These are phyloP conservation scores for Idaea straminata DNA, from an alignment of 2,888 invertebrate species.

Conservation along the genomic window DNA sequence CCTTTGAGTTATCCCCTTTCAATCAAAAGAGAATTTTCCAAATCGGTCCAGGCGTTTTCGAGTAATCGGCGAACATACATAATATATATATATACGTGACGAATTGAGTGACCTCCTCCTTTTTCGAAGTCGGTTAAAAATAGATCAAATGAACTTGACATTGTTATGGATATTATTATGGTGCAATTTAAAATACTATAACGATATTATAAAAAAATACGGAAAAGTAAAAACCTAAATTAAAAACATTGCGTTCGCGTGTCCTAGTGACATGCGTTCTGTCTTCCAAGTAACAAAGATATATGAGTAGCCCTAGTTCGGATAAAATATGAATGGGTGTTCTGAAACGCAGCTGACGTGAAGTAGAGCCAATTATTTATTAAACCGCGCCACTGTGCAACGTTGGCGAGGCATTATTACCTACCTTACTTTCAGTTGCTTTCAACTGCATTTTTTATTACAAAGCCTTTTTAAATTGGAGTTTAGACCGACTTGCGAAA, in stretches of 20 bases:
- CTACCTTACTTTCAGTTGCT: slow-evolving; percentile 4
- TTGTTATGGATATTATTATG: neutral
- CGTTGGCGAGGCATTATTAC: slow-evolving; percentile 14
- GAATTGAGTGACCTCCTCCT: too few relatives aligned
- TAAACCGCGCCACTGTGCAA: slow-evolving; percentile 18
- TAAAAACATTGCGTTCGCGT: slow-evolving; percentile 11
- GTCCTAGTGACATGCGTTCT: slow-evolving; percentile 10
- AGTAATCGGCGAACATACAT: too few relatives aligned
- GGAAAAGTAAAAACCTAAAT: slow-evolving; percentile 4
- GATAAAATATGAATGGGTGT: slow-evolving; percentile 28
- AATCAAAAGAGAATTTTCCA: too few relatives aligned
- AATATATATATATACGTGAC: too few relatives aligned
- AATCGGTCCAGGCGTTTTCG: too few relatives aligned
- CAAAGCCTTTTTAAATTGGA: neutral
- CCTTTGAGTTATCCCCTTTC: too few relatives aligned
- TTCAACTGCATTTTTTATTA: slow-evolving; percentile 5
- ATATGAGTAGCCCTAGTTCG: slow-evolving; percentile 8
- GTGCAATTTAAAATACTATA: neutral
- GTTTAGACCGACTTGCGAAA: neutral
- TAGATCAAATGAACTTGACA: too few relatives aligned
- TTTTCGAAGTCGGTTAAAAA: too few relatives aligned
- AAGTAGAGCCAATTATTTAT: slow-evolving; percentile 19
- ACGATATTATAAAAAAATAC: neutral
- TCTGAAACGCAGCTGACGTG: slow-evolving; percentile 24
- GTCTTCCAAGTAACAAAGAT: slow-evolving; percentile 22